phyloP scores from a whole-genome alignment of 2,113 vertebrate genomes.

The Tragelaphus strepsiceros region DNA sequence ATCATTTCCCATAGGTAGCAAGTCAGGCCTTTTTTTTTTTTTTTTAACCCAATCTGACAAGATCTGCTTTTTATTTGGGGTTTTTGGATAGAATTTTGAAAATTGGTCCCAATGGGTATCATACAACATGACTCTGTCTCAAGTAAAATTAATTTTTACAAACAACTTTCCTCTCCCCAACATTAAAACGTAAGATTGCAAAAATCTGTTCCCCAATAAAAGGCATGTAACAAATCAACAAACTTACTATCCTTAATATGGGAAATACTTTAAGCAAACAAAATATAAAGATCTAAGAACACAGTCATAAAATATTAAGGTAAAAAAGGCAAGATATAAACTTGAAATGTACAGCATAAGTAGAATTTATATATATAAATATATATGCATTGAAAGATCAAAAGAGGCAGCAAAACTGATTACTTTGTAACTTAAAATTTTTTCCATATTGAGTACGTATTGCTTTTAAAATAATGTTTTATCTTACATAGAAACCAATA shows the following conservation, averaged over 20 bases:
- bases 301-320: conserved; percentile 7
- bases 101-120: neutral
- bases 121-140: neutral
- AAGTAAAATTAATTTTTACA: neutral
- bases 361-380: neutral
- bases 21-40: neutral
- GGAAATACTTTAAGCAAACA: neutral
- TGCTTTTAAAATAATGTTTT: neutral
- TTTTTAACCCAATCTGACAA: neutral
- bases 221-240: neutral
- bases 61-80: neutral
- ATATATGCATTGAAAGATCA: neutral
- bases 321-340: conserved; percentile 6
- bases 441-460: neutral
- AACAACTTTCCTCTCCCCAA: neutral
- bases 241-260: neutral
- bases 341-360: neutral
- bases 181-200: neutral
- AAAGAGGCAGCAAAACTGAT: neutral
- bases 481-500: neutral
- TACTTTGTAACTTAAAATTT: neutral
- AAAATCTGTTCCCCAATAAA: conserved; percentile 4
- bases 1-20: neutral
- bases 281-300: neutral
- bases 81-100: neutral